These are phyloP conservation scores for Eupithecia tripunctaria DNA, from an alignment of 2,888 invertebrate species.

Conservation along the genomic window DNA sequence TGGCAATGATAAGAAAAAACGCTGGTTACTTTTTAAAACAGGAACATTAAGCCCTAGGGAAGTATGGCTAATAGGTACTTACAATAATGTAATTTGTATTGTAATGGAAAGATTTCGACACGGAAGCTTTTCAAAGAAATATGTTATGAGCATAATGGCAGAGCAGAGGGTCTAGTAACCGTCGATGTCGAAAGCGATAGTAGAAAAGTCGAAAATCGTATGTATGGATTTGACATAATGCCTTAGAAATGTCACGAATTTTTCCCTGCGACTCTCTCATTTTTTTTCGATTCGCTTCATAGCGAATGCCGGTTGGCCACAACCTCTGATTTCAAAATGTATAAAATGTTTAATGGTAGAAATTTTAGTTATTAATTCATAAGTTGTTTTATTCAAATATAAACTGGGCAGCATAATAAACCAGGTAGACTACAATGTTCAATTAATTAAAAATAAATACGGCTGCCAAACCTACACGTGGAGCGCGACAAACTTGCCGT, in stretches of 20 bases:
- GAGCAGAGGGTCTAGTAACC: no score
- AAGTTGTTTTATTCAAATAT: no score
- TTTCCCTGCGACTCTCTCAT: no score
- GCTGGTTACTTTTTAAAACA: background rate
- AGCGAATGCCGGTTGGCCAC: no score
- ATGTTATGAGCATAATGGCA: background rate
- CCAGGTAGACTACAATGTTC: background rate
- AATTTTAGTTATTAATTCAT: background rate
- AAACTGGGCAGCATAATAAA: no score
- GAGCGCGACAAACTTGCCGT: background rate
- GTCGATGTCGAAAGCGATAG: no score
- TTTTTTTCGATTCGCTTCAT: no score
- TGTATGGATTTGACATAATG: no score
- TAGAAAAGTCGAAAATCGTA: no score
- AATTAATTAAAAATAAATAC: background rate
- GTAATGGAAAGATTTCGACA: background rate
- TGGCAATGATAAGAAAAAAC: conserved; percentile 14
- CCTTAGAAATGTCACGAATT: no score
- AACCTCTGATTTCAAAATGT: no score
- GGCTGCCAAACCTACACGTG: background rate
- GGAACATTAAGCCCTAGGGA: background rate
- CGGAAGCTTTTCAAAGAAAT: background rate
- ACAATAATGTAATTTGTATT: background rate
- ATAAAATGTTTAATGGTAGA: background rate
- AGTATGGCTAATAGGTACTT: background rate